These are phyloP conservation scores for Cephalophus harveyi DNA, from an alignment of 2,113 vertebrate genomes.

Conservation along the genomic window DNA sequence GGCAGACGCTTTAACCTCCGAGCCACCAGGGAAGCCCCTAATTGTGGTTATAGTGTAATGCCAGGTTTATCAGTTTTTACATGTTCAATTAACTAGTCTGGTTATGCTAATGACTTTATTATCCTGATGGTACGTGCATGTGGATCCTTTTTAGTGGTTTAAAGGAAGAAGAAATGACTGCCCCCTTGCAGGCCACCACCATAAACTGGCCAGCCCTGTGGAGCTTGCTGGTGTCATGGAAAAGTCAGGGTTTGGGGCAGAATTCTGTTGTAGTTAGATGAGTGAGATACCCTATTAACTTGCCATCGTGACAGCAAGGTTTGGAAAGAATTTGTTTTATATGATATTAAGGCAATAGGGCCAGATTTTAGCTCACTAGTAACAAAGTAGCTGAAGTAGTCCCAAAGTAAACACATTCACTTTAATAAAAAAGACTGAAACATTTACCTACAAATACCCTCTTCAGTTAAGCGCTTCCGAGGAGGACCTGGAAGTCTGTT, in stretches of 20 bases:
- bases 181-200: fast-evolving
- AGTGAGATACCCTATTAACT: background rate
- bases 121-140: fast-evolving
- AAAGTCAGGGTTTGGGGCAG: background rate
- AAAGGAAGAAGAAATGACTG: background rate
- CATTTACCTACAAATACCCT: slow-evolving; percentile 14
- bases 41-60: background rate
- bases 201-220: fast-evolving
- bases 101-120: background rate
- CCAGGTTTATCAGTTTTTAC: background rate
- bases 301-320: fast-evolving
- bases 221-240: no score
- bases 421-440: background rate
- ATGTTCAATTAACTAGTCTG: background rate
- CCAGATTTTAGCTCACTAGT: background rate
- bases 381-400: background rate
- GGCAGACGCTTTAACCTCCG: no score
- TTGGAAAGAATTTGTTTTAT: background rate
- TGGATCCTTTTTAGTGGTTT: background rate
- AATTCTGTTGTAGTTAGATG: fast-evolving
- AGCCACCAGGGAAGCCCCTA: background rate
- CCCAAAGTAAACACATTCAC: slow-evolving; percentile 31
- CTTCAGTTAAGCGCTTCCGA: slow-evolving; percentile 45
- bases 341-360: background rate
- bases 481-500: slow-evolving; percentile 7